phyloP scores from a whole-genome alignment of 2,797 vertebrate species.

The Megalops cyprinoides region DNA sequence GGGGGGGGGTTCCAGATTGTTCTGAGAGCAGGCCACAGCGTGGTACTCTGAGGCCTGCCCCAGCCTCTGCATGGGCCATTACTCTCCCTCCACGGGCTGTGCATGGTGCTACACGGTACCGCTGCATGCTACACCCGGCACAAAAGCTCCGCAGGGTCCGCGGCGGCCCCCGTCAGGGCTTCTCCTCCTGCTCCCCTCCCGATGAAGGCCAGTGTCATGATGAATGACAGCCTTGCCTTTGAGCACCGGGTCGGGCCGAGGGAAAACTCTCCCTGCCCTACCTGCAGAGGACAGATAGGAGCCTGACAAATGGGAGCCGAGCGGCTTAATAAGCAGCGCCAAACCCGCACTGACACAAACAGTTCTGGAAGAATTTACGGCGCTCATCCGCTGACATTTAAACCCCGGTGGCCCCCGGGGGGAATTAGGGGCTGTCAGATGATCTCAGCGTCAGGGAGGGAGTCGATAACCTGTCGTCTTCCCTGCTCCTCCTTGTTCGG shows the following conservation, averaged over 20 bases:
- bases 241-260: not conserved
- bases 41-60: not conserved
- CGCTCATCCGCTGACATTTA: not conserved
- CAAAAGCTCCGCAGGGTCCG: not conserved
- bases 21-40: not conserved
- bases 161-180: not conserved
- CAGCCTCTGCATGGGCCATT: not conserved
- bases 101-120: not conserved
- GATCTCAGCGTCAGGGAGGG: not conserved
- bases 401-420: not conserved
- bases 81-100: not conserved
- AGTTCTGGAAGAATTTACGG: slow-evolving; percentile 3
- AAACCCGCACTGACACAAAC: slow-evolving; percentile 13
- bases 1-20: not conserved
- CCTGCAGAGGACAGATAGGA: not conserved
- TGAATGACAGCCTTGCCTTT: not conserved
- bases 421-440: slow-evolving; percentile 22
- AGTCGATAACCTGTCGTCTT: not conserved
- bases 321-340: not conserved
- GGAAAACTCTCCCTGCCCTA: not conserved
- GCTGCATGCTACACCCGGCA: not conserved
- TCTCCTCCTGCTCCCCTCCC: not conserved
- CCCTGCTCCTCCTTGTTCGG: not conserved
- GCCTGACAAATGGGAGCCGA: not conserved
- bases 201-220: not conserved